Percentiles rank a stretch among this genome's conserved stretches.
phyloP scores from a whole-genome alignment of 2,113 vertebrate genomes.

The Platichthys flesus region DNA sequence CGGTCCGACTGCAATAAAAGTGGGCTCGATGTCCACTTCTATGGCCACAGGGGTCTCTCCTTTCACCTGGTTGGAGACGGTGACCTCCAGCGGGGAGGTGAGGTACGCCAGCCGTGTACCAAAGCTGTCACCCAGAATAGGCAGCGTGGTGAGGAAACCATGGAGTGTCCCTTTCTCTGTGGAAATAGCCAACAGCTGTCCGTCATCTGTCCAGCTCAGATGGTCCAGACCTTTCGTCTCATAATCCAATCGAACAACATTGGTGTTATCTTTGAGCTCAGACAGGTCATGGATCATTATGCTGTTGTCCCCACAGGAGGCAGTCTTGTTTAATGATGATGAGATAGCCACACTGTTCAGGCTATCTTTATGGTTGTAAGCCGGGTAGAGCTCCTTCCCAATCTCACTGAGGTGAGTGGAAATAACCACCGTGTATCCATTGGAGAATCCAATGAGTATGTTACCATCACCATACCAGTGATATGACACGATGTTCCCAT shows the following conservation, averaged over 20 bases:
- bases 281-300: conserved; percentile 96
- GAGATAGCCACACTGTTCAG: conserved; percentile 93
- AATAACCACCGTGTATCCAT: conserved; percentile 92
- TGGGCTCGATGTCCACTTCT: too few species aligned
- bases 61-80: conserved; percentile 35
- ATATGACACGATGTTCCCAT: conserved; percentile 92
- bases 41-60: too few species aligned
- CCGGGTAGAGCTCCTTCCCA: conserved; percentile 92
- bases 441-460: conserved; percentile 96
- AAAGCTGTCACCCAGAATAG: conserved; percentile 91
- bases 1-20: too few species aligned
- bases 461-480: conserved; percentile 97
- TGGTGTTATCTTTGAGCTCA: conserved; percentile 93
- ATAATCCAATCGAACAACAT: conserved; percentile 93
- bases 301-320: conserved; percentile 95
- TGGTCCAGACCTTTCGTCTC: conserved; percentile 96
- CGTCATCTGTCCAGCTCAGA: conserved; percentile 96
- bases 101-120: conserved; percentile 91
- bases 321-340: conserved; percentile 91
- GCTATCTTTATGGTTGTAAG: conserved; percentile 91
- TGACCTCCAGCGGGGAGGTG: conserved; percentile 96
- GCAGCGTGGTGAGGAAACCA: conserved; percentile 95
- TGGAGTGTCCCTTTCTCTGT: conserved; percentile 91
- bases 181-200: conserved; percentile 93
- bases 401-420: conserved; percentile 95